Evolutionary conservation across 2,888 invertebrate species (phyloP).

Genomic region (Caradrina clavipalpis): DNA sequence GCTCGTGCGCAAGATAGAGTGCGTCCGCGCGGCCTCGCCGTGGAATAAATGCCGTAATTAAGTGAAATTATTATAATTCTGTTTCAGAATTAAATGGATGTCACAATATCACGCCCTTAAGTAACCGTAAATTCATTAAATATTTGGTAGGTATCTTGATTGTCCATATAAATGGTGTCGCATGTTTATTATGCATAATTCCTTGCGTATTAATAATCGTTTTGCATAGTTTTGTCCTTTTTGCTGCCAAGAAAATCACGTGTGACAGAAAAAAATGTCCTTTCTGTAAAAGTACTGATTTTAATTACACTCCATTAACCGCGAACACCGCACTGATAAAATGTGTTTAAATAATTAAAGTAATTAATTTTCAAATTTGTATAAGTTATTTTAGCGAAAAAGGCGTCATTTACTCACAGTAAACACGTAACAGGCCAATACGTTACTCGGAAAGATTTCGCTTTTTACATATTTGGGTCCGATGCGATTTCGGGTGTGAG

Average conservation of each 20-base stretch:
- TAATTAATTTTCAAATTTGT: slow-evolving; percentile 59
- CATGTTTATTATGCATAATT: slow-evolving; percentile 62
- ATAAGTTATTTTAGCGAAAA: slow-evolving; percentile 45
- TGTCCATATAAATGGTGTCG: slow-evolving; percentile 69
- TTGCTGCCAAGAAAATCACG: slow-evolving; percentile 37
- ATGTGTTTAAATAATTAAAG: slow-evolving; percentile 61
- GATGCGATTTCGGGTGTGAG: slow-evolving; percentile 60
- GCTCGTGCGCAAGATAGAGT: slow-evolving; percentile 78
- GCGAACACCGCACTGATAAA: slow-evolving; percentile 40
- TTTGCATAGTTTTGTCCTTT: slow-evolving; percentile 48
- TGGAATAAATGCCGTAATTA: slow-evolving; percentile 89
- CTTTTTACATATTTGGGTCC: slow-evolving; percentile 55
- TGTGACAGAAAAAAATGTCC: slow-evolving; percentile 42
- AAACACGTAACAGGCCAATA: slow-evolving; percentile 44
- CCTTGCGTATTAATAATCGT: slow-evolving; percentile 44
- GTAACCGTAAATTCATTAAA: slow-evolving; percentile 79
- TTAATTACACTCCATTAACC: slow-evolving; percentile 57
- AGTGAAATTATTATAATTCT: slow-evolving; percentile 89
- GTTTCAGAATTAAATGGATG: slow-evolving; percentile 86
- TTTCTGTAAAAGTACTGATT: slow-evolving; percentile 51
- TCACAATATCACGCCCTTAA: slow-evolving; percentile 84
- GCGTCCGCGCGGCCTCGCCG: slow-evolving; percentile 79
- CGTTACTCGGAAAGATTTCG: slow-evolving; percentile 54
- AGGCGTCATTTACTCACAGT: slow-evolving; percentile 48
- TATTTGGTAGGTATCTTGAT: slow-evolving; percentile 72